Evolutionary conservation across 2,113 vertebrate species (phyloP).

Genomic region (Salvelinus fontinalis): DNA sequence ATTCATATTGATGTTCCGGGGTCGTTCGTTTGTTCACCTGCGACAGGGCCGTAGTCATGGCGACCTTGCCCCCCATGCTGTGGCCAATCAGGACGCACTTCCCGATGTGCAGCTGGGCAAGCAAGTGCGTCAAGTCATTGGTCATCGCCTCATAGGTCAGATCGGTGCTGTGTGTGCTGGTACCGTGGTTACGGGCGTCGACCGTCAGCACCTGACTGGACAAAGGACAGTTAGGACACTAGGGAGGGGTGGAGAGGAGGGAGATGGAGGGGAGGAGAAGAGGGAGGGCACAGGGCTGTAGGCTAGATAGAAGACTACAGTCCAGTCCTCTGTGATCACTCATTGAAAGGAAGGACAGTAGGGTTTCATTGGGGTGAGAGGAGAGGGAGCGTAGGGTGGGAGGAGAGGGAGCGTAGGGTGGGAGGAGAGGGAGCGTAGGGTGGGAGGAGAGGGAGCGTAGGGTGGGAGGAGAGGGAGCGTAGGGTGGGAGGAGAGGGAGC

Average conservation of each 20-base stretch:
- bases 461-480: no score
- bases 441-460: no score
- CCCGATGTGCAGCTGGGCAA: slow-evolving; percentile 77
- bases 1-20: slow-evolving; percentile 28
- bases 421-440: no score
- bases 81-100: slow-evolving; percentile 90
- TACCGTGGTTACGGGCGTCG: slow-evolving; percentile 93
- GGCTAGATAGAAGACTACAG: not conserved
- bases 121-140: slow-evolving; percentile 81
- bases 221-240: slow-evolving; percentile 68
- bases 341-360: not conserved
- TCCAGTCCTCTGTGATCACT: not conserved
- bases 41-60: slow-evolving; percentile 86
- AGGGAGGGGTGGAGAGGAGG: slow-evolving; percentile 43
- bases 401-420: no score
- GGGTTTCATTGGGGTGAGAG: not conserved
- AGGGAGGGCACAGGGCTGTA: not conserved
- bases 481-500: no score
- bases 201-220: slow-evolving; percentile 88
- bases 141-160: slow-evolving; percentile 89
- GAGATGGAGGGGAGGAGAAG: not conserved
- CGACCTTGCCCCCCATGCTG: slow-evolving; percentile 98
- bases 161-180: slow-evolving; percentile 81
- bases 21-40: slow-evolving; percentile 68
- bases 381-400: not conserved